Evolutionary conservation across 2,113 vertebrate species (phyloP), one percentile per base, ranked within the genome.

Genomic region (Spheniscus mendiculus): DNA sequence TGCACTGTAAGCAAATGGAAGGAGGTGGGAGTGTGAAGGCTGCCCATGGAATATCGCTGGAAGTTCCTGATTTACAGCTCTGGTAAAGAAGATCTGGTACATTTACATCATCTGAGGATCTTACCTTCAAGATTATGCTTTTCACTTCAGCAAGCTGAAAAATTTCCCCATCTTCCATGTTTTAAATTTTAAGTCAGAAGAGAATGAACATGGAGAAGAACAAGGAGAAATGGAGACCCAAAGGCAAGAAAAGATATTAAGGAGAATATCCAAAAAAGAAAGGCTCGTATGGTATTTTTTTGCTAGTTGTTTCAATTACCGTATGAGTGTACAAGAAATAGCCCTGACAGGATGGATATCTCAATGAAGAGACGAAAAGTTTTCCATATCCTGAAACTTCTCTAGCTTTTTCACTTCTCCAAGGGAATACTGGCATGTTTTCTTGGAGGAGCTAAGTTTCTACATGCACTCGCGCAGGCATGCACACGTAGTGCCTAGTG

Each of bases 381-480:
- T 49, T 76, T 80, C 12, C 26, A 7, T 6, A 14, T 45, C 26
- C 15, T 65, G n/a, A 72, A 62, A n/a, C 19, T 67, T 56, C 15
- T 74, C 17, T 30, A 22, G 11, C 16, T 36, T 45, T 88, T 92
- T 77, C 21, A 49, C 7, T 56, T 74, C 8, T 65, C 27, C 16
- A 34, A 27, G 15, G 10, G 8, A 70, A 25, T 19, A 29, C 2
- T 61, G 40, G 8, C 11, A 10, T 38, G 5, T 82, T 71, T 62
- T 58, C 38, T 34, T 66, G 12, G 10, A 70, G 22, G 4, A 34
- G 9, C 27, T 61, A n/a, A 21, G 15, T 71, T 87, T 74, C 50
- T 45, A 2, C 7, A 1, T 5, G 27, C 7, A 3, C 53, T 76
- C 8, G 6, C 3, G 10, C 29, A 71, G 17, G 23, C n/a, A 18